phyloP scores from a whole-genome alignment of 2,113 vertebrate genomes.

The Neoarius graeffei region DNA sequence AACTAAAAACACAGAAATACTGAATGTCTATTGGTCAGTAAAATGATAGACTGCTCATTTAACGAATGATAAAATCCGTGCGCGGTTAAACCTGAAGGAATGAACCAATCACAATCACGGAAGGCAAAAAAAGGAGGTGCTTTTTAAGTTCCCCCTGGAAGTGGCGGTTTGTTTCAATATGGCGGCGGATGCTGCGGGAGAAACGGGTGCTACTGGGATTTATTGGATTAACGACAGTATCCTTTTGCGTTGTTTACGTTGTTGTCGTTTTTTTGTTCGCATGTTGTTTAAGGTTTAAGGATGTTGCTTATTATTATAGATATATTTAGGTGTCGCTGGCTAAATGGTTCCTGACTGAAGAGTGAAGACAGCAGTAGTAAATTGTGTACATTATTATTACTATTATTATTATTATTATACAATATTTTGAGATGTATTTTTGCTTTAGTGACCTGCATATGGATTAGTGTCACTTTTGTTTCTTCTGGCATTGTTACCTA shows the following conservation, averaged over 20 bases:
- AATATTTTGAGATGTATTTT: background rate
- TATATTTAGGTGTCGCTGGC: background rate
- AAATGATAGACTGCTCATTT: background rate
- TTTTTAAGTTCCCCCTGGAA: slow-evolving; percentile 54
- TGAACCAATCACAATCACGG: slow-evolving; percentile 58
- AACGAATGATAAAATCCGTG: background rate
- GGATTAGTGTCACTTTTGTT: background rate
- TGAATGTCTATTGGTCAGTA: slow-evolving; percentile 30
- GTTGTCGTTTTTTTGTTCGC: background rate
- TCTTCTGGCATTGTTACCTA: background rate
- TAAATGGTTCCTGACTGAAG: background rate
- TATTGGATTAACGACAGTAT: slow-evolving; percentile 82
- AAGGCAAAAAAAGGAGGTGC: slow-evolving; percentile 56
- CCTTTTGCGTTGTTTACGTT: slow-evolving; percentile 53
- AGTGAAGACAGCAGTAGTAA: background rate
- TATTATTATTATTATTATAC: background rate
- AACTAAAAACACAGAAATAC: slow-evolving; percentile 10
- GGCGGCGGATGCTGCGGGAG: slow-evolving; percentile 75
- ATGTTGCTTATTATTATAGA: background rate
- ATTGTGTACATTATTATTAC: background rate
- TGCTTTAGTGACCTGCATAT: background rate
- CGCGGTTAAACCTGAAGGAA: fast-evolving
- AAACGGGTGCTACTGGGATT: slow-evolving; percentile 54
- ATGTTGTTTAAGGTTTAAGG: background rate
- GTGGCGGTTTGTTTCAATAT: slow-evolving; percentile 97